Evolutionary conservation across 2,888 invertebrate genomes (phyloP).

Genomic region (Cheilosia soror): DNA sequence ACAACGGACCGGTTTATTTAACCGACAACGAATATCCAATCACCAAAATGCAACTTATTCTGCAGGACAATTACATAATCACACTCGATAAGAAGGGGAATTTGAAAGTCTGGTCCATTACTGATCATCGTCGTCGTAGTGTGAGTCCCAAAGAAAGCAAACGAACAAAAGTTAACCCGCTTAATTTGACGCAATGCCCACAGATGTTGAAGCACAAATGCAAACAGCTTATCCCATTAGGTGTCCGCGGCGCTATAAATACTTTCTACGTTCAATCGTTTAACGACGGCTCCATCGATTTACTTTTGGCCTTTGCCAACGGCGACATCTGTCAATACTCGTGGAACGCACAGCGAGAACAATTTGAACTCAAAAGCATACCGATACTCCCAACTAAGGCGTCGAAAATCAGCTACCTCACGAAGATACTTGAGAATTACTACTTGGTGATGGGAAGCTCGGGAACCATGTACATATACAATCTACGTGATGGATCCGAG

Average conservation of each 20-base stretch:
- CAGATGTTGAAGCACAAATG: conserved; percentile 56
- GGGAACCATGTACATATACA: conserved; percentile 78
- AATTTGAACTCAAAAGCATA: conserved; percentile 77
- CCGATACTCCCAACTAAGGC: conserved; percentile 76
- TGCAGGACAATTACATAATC: conserved; percentile 79
- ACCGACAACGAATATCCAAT: conserved; percentile 77
- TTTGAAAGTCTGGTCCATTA: conserved; percentile 81
- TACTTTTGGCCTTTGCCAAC: conserved; percentile 79
- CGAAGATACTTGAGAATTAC: conserved; percentile 78
- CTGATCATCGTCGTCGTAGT: conserved; percentile 77
- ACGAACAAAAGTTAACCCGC: conserved; percentile 75
- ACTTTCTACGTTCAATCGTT: conserved; percentile 76
- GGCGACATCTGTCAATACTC: conserved; percentile 80
- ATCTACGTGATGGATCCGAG: conserved; percentile 76
- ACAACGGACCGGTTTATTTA: conserved; percentile 78
- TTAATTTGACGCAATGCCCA: conserved; percentile 62
- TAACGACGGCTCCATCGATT: conserved; percentile 54
- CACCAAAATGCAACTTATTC: conserved; percentile 79
- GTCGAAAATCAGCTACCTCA: conserved; percentile 77
- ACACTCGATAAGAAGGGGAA: conserved; percentile 81
- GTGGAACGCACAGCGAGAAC: conserved; percentile 77
- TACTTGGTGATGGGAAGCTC: conserved; percentile 79
- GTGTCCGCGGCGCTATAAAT: conserved; percentile 60
- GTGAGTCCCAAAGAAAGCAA: conserved; percentile 76
- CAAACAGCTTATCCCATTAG: conserved; percentile 76